These are phyloP conservation scores for Graphium colonna DNA, from an alignment of 2,888 invertebrate species.

Conservation along the genomic window DNA sequence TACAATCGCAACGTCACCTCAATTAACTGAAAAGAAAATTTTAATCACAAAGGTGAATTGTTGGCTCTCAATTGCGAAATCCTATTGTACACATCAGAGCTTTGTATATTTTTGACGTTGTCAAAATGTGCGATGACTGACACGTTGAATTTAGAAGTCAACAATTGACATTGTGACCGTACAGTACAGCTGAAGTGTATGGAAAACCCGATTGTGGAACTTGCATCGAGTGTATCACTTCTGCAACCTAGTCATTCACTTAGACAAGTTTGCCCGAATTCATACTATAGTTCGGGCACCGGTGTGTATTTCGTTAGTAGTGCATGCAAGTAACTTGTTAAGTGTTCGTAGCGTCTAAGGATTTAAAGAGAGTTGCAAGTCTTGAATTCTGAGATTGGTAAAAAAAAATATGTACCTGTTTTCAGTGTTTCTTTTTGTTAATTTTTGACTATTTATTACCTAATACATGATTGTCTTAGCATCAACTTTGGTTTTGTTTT, in stretches of 20 bases:
- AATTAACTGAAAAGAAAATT: too few species aligned
- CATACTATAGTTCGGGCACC: conserved; percentile 33
- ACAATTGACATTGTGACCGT: conserved; percentile 1
- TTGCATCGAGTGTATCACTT: conserved; percentile 51
- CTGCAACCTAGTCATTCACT: conserved; percentile 78
- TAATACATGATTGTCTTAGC: conserved; percentile 79
- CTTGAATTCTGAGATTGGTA: conserved; percentile 75
- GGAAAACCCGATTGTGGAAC: conserved; percentile 41
- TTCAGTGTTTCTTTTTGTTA: conserved; percentile 77
- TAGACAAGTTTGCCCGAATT: conserved; percentile 60
- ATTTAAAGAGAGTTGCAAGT: conserved; percentile 66
- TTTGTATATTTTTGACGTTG: conserved; percentile 10
- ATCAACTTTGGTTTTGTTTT: conserved; percentile 58
- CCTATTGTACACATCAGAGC: too few species aligned
- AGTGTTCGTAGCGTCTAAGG: conserved; percentile 78
- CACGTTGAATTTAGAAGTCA: not conserved
- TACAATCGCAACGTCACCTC: not conserved
- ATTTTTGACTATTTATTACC: conserved; percentile 79
- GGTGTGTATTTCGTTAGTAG: conserved; percentile 69
- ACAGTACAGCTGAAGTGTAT: conserved; percentile 34
- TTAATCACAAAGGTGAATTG: conserved; percentile 1
- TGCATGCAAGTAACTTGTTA: conserved; percentile 76
- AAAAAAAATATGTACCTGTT: conserved; percentile 69
- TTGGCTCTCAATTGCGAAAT: not conserved
- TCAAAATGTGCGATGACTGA: conserved; percentile 5